A percentile compares a stretch with the other conserved stretches of the same genome.
Evolutionary conservation across 2,797 vertebrate species (phyloP).

Genomic region (Anguilla megastoma): DNA sequence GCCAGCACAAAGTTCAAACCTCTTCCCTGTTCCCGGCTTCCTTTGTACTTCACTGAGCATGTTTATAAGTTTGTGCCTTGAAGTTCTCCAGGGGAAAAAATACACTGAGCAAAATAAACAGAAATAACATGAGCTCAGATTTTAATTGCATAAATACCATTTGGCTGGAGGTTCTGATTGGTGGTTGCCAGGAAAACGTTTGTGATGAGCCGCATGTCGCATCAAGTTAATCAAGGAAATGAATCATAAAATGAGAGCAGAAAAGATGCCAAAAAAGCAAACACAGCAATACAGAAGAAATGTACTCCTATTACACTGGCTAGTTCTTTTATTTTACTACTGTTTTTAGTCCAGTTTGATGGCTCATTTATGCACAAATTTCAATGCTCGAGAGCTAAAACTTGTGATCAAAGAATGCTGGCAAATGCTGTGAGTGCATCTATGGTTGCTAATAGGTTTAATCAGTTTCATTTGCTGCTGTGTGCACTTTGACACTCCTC

Average conservation of each 20-base stretch:
- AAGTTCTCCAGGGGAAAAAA: background rate
- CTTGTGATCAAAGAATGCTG: background rate
- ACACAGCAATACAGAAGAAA: background rate
- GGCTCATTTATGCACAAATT: background rate
- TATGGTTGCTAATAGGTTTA: background rate
- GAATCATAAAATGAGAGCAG: background rate
- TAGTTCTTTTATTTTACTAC: background rate
- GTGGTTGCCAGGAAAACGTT: background rate
- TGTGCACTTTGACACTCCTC: background rate
- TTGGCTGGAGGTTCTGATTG: background rate
- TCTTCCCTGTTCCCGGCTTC: background rate
- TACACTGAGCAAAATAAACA: background rate
- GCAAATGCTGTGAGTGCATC: background rate
- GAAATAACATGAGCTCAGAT: background rate
- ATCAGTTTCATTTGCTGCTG: background rate
- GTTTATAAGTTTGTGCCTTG: background rate
- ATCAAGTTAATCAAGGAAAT: constrained; percentile 18
- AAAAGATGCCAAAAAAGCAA: background rate
- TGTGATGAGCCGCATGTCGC: constrained; percentile 8
- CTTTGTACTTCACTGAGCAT: background rate
- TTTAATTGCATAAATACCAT: constrained; percentile 1
- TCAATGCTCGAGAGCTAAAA: background rate
- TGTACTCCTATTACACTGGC: background rate
- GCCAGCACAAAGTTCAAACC: background rate
- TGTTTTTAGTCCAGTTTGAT: background rate